Conservation (phyloP, 2,888 invertebrate genomes). For the Synergus itoensis region DNA sequence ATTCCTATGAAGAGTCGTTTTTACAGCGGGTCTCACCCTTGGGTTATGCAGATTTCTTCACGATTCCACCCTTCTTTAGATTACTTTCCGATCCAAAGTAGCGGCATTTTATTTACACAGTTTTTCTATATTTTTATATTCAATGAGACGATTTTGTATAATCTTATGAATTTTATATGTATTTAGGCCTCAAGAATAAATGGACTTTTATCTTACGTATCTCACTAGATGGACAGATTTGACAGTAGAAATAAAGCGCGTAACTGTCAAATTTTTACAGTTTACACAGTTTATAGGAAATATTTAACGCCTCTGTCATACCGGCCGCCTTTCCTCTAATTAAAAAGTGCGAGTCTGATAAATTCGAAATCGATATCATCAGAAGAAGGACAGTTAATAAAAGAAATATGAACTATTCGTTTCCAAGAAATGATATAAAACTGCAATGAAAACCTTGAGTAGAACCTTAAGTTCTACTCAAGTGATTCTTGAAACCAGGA, state of each 20-base stretch:
- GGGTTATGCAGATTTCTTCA: slow-evolving; percentile 25
- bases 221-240: too few species aligned
- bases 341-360: background rate
- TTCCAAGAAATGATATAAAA: background rate
- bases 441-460: background rate
- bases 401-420: background rate
- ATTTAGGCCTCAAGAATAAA: background rate
- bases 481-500: slow-evolving; percentile 32
- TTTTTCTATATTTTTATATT: background rate
- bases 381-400: background rate
- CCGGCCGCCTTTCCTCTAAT: background rate
- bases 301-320: too few species aligned
- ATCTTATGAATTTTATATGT: too few species aligned
- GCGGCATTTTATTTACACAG: slow-evolving; percentile 25
- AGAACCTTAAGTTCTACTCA: slow-evolving; percentile 15
- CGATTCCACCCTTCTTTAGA: slow-evolving; percentile 21
- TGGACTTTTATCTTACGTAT: background rate
- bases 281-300: too few species aligned
- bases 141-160: background rate
- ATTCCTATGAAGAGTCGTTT: slow-evolving; percentile 18
- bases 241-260: too few species aligned
- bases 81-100: slow-evolving; percentile 34
- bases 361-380: slow-evolving; percentile 4
- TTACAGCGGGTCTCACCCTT: slow-evolving; percentile 10
- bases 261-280: too few species aligned